Percentiles rank a stretch among this genome's conserved stretches.
These are phyloP conservation scores for Ectobius pallidus DNA, from an alignment of 2,888 invertebrate genomes.

Conservation along the genomic window DNA sequence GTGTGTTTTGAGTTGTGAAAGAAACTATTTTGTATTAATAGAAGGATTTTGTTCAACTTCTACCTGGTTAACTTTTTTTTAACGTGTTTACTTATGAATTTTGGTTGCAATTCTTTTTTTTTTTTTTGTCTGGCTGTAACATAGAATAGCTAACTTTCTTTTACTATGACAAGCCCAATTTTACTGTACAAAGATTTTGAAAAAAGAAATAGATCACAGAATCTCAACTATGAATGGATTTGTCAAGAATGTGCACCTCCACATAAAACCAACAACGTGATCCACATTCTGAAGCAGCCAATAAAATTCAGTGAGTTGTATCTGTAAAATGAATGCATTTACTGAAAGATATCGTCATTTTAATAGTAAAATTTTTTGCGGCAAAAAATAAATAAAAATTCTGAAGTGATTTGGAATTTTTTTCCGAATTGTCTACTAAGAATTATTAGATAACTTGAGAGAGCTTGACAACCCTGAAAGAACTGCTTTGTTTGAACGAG, in stretches of 20 bases:
- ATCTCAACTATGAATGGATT: slow-evolving; percentile 38
- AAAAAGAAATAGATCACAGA: slow-evolving; percentile 36
- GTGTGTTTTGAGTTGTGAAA: slow-evolving; percentile 43
- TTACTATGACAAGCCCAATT: slow-evolving; percentile 42
- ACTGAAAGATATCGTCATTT: slow-evolving; percentile 28
- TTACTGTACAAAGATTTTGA: slow-evolving; percentile 43
- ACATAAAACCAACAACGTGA: too few relatives aligned
- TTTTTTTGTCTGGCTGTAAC: slow-evolving; percentile 40
- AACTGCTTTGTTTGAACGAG: too few relatives aligned
- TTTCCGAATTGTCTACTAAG: too few relatives aligned
- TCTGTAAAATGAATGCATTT: background rate
- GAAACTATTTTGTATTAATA: slow-evolving; percentile 42
- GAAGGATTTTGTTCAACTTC: slow-evolving; percentile 39
- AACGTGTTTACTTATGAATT: slow-evolving; percentile 32
- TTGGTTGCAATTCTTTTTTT: slow-evolving; percentile 40
- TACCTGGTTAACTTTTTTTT: slow-evolving; percentile 32
- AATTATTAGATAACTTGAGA: too few relatives aligned
- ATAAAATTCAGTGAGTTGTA: slow-evolving; percentile 32
- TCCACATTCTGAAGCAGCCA: slow-evolving; percentile 35
- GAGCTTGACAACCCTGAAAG: too few relatives aligned
- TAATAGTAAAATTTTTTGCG: slow-evolving; percentile 33
- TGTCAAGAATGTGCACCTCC: slow-evolving; percentile 38
- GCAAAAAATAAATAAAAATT: too few relatives aligned
- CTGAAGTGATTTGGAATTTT: too few relatives aligned
- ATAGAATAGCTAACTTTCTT: slow-evolving; percentile 43